phyloP scores from a whole-genome alignment of 2,113 vertebrate genomes.

The Morphnarchus princeps region DNA sequence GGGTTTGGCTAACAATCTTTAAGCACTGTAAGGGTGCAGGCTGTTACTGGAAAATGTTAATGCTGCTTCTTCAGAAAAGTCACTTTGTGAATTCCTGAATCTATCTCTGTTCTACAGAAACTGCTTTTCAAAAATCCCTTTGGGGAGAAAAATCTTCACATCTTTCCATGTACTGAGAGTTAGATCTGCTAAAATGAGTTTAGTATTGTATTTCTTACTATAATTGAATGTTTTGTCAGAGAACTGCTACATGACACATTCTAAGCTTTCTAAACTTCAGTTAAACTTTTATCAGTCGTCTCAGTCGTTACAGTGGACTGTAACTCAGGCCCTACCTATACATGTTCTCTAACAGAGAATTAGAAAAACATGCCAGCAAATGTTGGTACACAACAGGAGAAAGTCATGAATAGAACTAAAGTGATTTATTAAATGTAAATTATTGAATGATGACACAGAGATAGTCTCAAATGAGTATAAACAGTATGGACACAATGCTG shows the following conservation, averaged over 20 bases:
- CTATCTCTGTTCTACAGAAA: neutral
- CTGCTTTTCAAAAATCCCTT: neutral
- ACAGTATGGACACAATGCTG: neutral
- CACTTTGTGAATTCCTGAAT: neutral
- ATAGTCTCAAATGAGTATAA: neutral
- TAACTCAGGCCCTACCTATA: neutral
- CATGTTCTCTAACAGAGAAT: neutral
- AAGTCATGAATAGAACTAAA: neutral
- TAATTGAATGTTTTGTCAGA: neutral
- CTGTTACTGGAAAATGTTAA: neutral
- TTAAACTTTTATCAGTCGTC: neutral
- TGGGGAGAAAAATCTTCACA: neutral
- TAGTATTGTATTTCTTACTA: neutral
- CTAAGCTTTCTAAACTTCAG: neutral
- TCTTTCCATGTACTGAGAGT: neutral
- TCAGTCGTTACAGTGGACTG: fast-evolving
- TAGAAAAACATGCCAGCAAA: neutral
- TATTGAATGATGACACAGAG: neutral
- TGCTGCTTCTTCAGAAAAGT: neutral
- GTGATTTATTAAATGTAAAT: neutral
- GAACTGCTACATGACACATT: fast-evolving
- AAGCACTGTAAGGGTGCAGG: neutral
- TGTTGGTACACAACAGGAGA: neutral
- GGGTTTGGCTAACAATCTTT: neutral
- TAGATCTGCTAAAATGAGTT: neutral